Base-by-base conservation (phyloP, 2,797 vertebrate species). In the Oophaga sylvatica region DNA sequence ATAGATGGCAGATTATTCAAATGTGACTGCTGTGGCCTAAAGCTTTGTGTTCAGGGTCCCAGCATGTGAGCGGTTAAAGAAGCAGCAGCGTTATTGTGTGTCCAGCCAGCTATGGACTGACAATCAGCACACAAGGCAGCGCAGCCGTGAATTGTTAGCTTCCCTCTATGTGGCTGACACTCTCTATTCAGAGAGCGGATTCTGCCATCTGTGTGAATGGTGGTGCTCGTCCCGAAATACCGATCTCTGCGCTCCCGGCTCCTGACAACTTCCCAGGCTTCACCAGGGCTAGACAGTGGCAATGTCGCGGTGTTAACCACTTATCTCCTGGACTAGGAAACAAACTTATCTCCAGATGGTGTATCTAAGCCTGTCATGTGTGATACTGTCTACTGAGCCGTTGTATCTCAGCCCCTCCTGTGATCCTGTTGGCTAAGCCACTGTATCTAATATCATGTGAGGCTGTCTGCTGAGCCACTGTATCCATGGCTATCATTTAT, bases 191-290 rank as follows among this genome's bases (percentile, higher is more conserved):
- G 56, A 85, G 88, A 0, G 88, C 89, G 90, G 91, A 89, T 90
- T 93, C 90, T 89, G 90, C 94, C 94, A 94, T 95, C 94, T 95
- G 94, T 90, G 93, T 93, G 91, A 93, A 94, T 94, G 92, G 92
- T 91, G 92, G 91, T 87, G 89, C 85, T 91, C 0, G 71, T 92
- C 90, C 90, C 2, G 90, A 86, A 91, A n/a, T 6, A 76, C 90
- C 93, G 90, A 90, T 91, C 85, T 75, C 80, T 41, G 9, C 48
- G 31, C 71, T 41, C 57, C 68, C 89, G 82, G 79, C 89, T 90
- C 17, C 84, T 67, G 85, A 7, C 0, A 45, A 90, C 90, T 92
- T 90, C 79, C 7, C 89, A 87, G 85, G 59, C 41, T 53, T 59
- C n/a, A 68, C 53, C 29, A 48, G 60, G 35, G 70, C 59, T 20